These are phyloP conservation scores for Neodontobutis hainanensis DNA, from an alignment of 2,113 vertebrate species.

Conservation along the genomic window DNA sequence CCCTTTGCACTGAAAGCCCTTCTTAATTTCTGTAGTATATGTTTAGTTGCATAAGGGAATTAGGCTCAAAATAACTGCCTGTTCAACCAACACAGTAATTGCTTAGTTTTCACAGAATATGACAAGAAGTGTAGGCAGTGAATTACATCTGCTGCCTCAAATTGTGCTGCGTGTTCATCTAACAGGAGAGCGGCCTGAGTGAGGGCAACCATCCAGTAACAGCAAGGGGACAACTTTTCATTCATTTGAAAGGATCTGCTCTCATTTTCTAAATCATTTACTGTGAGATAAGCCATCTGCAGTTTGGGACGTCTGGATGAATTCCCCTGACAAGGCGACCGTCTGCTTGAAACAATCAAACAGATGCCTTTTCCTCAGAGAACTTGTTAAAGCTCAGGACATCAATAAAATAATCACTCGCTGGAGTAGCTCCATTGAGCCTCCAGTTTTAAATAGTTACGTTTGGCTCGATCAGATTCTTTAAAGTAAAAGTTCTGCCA, in stretches of 20 bases:
- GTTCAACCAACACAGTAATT: conserved; percentile 3
- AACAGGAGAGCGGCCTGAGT: conserved; percentile 21
- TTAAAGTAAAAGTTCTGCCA: too few species aligned
- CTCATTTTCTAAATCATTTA: conserved; percentile 70
- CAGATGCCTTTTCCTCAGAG: conserved; percentile 65
- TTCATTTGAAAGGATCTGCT: conserved; percentile 42
- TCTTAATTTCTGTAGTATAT: conserved; percentile 26
- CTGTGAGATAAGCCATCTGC: conserved; percentile 70
- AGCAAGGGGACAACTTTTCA: conserved; percentile 38
- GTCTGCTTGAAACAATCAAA: conserved; percentile 61
- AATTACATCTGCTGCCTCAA: conserved; percentile 25
- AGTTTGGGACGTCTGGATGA: conserved; percentile 40
- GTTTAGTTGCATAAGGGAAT: conserved; percentile 43
- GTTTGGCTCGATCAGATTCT: too few species aligned
- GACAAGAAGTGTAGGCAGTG: conserved; percentile 15
- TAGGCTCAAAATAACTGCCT: conserved; percentile 15
- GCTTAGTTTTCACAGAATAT: conserved; percentile 34
- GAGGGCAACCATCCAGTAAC: conserved; percentile 53
- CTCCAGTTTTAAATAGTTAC: neutral
- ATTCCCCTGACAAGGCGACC: conserved; percentile 59
- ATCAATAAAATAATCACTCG: conserved; percentile 38
- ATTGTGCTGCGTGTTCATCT: conserved; percentile 2
- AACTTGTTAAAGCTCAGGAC: conserved; percentile 48
- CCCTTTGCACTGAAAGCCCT: conserved; percentile 22
- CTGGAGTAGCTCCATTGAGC: neutral